These are phyloP conservation scores for Palythoa heliodiscus DNA, from an alignment of 92 coral and sea anemone species.

Conservation along the genomic window DNA sequence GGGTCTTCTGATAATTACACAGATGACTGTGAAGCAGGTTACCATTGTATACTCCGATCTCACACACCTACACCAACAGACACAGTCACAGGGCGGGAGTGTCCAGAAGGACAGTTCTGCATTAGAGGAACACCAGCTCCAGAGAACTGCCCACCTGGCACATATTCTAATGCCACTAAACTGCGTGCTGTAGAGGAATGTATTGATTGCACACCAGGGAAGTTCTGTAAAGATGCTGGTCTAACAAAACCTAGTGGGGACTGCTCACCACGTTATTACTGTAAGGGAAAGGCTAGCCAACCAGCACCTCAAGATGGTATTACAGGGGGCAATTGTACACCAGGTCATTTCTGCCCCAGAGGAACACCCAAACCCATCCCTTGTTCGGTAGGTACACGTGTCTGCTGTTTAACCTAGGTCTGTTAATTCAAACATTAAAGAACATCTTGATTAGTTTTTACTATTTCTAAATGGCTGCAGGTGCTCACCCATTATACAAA, in stretches of 20 bases:
- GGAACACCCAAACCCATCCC: conserved; percentile 91
- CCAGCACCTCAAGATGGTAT: conserved; percentile 87
- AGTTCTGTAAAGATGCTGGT: conserved; percentile 91
- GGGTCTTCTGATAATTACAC: conserved; percentile 85
- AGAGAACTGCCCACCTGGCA: conserved; percentile 92
- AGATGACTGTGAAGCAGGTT: conserved; percentile 87
- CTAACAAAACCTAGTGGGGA: conserved; percentile 83
- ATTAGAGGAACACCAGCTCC: conserved; percentile 83
- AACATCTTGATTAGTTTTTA: too few relatives aligned
- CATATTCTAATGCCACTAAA: conserved; percentile 80
- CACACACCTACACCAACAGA: conserved; percentile 89
- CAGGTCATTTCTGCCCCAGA: conserved; percentile 95
- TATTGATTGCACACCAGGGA: conserved; percentile 87
- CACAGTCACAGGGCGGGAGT: conserved; percentile 75
- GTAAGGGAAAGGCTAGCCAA: conserved; percentile 79
- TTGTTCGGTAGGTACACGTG: conserved; percentile 71
- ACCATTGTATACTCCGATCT: conserved; percentile 82
- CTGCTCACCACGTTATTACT: conserved; percentile 87
- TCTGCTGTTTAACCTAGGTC: not conserved
- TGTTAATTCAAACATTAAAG: not conserved
- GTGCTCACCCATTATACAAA: too few relatives aligned
- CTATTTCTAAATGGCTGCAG: too few relatives aligned
- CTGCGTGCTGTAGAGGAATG: conserved; percentile 64
- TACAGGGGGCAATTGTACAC: conserved; percentile 96
- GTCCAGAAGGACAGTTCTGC: conserved; percentile 94